Evolutionary conservation across 2,797 vertebrate species (phyloP).

Genomic region (Coreius guichenoti): DNA sequence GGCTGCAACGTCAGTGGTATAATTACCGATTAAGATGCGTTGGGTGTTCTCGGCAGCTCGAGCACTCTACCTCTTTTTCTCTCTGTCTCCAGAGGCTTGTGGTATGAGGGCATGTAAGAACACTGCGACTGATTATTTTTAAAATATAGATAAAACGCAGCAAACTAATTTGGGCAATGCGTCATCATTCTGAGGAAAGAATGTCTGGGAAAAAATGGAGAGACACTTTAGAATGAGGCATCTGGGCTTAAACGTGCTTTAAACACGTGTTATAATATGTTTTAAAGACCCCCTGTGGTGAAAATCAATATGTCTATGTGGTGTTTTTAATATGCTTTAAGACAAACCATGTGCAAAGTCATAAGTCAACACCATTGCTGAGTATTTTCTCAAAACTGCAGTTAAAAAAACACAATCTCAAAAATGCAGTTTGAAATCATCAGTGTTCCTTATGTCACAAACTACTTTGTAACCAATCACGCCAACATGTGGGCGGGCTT

Average conservation of each 20-base stretch:
- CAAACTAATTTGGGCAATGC: slow-evolving; percentile 67
- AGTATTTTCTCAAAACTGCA: too few relatives aligned
- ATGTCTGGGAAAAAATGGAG: slow-evolving; percentile 76
- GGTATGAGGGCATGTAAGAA: slow-evolving; percentile 55
- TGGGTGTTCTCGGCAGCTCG: not conserved
- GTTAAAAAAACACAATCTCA: too few relatives aligned
- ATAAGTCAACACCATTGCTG: too few relatives aligned
- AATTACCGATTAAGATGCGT: not conserved
- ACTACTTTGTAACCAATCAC: too few relatives aligned
- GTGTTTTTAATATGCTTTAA: too few relatives aligned
- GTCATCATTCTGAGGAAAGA: slow-evolving; percentile 75
- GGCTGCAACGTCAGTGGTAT: slow-evolving; percentile 5
- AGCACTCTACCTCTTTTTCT: slow-evolving; percentile 17
- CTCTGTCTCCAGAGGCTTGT: slow-evolving; percentile 35
- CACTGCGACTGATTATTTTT: slow-evolving; percentile 70
- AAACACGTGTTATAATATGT: not conserved
- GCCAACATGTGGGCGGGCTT: too few relatives aligned
- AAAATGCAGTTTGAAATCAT: too few relatives aligned
- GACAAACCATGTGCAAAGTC: too few relatives aligned
- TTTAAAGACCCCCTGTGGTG: not conserved
- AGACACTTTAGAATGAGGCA: slow-evolving; percentile 4
- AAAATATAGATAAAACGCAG: slow-evolving; percentile 60
- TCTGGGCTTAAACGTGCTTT: not conserved
- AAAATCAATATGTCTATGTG: too few relatives aligned
- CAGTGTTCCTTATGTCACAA: too few relatives aligned